Base-by-base conservation (phyloP, 2,113 vertebrate species). In the Atherinomorus stipes region DNA sequence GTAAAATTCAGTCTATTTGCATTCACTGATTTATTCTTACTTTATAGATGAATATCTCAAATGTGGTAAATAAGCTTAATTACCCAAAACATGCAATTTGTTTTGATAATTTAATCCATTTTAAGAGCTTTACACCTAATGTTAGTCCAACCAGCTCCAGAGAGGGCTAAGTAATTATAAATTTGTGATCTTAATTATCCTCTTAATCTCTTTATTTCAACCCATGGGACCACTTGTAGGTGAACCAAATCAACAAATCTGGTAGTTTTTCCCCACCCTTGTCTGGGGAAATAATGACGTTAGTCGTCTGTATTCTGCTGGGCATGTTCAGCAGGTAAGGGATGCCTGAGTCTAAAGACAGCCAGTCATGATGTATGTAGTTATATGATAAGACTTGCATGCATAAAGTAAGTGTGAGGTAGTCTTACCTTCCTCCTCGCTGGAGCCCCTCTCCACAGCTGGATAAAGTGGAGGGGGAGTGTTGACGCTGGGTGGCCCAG, bases 351-450 rank as follows among this genome's bases (percentile, higher is more conserved):
- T 37, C 51, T 21, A 7, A n/a, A 49, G 49, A 16, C n/a, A 22
- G 40, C 25, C 6, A 74, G 52, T 23, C 7, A 18, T n/a, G n/a
- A 61, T 56, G 51, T 51, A 3, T 66, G 23, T 61, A 52, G 23
- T 4, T 19, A 21, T 59, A 44, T 59, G 49, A 61, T 26, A 38
- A 45, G 50, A 44, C 16, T 19, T 19, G 22, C 37, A 40, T 21
- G 58, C 6, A 21, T n/a, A 21, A 45, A 23, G 21, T 37, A 42
- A 63, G 42, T 15, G 22, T 6, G 81, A 49, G 57, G 80, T 22
- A 74, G 57, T 75, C 93, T 91, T 90, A 94, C 94, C 93, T 89
- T 95, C 94, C 68, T 94, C 93, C 74, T 94, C 93, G 51, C 93
- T 94, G 16, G 92, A 94, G 69, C 92, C 91, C 54, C 92, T 90